Evolutionary conservation across 2,888 invertebrate genomes (phyloP).

Genomic region (Scaptomyza caliginosa): DNA sequence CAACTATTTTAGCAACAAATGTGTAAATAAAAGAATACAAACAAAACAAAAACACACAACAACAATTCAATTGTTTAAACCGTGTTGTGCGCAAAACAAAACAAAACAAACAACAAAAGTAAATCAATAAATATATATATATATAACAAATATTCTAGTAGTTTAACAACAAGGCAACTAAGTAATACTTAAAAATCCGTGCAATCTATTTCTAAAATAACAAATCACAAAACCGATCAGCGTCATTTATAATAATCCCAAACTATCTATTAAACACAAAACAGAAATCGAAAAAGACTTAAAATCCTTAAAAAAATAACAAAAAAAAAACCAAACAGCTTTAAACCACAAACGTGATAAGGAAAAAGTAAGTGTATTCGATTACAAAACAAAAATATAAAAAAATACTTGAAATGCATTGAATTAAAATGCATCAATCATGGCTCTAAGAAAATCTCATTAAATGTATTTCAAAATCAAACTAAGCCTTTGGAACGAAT

Average conservation of each 20-base stretch:
- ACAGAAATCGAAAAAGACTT: conserved; percentile 25
- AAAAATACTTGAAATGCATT: conserved; percentile 40
- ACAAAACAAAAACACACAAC: too few relatives aligned
- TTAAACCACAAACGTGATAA: conserved; percentile 52
- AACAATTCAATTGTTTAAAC: conserved; percentile 77
- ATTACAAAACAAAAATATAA: too few relatives aligned
- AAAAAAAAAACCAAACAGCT: conserved; percentile 17
- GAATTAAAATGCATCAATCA: conserved; percentile 64
- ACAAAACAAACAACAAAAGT: conserved; percentile 12
- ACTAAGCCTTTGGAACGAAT: conserved; percentile 69
- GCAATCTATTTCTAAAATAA: conserved; percentile 79
- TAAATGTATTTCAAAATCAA: conserved; percentile 25
- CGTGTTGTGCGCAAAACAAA: conserved; percentile 55
- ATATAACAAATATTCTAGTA: conserved; percentile 70
- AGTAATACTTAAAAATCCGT: conserved; percentile 70
- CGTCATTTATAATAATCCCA: conserved; percentile 48
- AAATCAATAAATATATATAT: conserved; percentile 57
- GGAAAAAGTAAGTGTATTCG: conserved; percentile 65
- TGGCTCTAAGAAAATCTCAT: conserved; percentile 27
- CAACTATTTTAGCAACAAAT: conserved; percentile 42
- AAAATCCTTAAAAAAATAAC: conserved; percentile 1
- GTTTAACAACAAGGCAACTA: conserved; percentile 53
- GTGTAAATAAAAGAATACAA: conserved; percentile 74
- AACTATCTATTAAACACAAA: conserved; percentile 17
- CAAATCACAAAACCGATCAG: conserved; percentile 31